Evolutionary conservation across 2,113 vertebrate genomes (phyloP).

Genomic region (Plecotus auritus): DNA sequence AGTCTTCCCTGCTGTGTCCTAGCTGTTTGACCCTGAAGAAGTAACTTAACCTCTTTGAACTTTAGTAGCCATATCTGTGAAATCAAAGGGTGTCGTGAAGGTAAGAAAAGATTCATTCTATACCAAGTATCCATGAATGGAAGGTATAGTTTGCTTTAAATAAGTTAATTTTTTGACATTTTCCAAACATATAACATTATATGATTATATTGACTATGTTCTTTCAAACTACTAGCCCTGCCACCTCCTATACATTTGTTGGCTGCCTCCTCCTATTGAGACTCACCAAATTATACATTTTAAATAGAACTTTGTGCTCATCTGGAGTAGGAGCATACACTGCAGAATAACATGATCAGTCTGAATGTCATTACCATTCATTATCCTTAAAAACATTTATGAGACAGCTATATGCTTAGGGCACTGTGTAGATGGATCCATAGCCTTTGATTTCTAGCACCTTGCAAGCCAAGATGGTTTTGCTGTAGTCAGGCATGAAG

Average conservation of each 20-base stretch:
- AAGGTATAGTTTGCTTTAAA: background rate
- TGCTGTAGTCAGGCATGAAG: background rate
- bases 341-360: background rate
- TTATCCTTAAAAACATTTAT: slow-evolving; percentile 21
- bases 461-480: background rate
- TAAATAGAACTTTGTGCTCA: background rate
- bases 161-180: background rate
- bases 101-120: background rate
- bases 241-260: background rate
- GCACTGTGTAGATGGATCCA: background rate
- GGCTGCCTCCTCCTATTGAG: background rate
- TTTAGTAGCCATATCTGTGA: background rate
- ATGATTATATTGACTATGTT: background rate
- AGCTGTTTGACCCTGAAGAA: background rate
- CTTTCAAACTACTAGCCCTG: background rate
- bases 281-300: background rate
- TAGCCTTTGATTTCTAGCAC: background rate
- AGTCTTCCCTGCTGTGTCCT: background rate
- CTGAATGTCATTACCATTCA: background rate
- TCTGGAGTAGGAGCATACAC: background rate
- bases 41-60: background rate
- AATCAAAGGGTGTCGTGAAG: background rate
- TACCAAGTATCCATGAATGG: background rate
- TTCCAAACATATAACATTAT: background rate
- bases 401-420: background rate